Evolutionary conservation across 2,797 vertebrate genomes (phyloP), one percentile per base, ranked within the genome.

Genomic region (Martes flavigula): DNA sequence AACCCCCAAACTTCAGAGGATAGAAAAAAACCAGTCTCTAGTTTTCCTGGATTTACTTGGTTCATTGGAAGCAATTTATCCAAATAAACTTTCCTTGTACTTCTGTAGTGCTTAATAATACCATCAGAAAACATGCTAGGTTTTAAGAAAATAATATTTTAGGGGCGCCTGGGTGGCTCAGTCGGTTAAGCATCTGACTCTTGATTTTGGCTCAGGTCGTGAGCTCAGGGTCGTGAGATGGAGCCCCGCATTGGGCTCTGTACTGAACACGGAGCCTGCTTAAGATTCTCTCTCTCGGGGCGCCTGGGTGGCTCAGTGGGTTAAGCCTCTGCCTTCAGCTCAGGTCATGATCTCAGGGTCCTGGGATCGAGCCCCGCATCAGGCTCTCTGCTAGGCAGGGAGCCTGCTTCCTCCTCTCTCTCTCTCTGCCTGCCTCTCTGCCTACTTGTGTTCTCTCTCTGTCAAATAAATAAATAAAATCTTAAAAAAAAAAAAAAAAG

Each of bases 31-130:
- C 72, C 20, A 77, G 20, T 51, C 32, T 94, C 18, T 58, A 78
- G 60, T 43, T 62, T 94, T 93, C 77, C 17, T 92, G 25, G 15
- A 87, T 79, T 86, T 86, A 83, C 27, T 66, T 87, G 87, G 43
- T 94, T 90, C 13, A 51, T 73, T 46, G 32, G 84, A 96, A 62
- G 35, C 82, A 96, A 68, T 88, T 85, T 64, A 86, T 70, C 27
- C 20, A 92, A 32, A 64, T 56, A 79, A 93, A 73, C 35, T 27
- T 91, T 51, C 66, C 68, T 81, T 90, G 5, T 94, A 38, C 32
- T 88, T 84, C 66, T 85, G 4, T 85, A 85, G 51, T 77, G 75
- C 21, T 97, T 68, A 58, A 77, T 70, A 62, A 79, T 72, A 48
- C 20, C 30, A 81, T 90, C 48, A 70, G 43, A 92, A 51, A 93